Conservation (phyloP, 2,888 invertebrate genomes). For the Xanthorhoe spadicearia region DNA sequence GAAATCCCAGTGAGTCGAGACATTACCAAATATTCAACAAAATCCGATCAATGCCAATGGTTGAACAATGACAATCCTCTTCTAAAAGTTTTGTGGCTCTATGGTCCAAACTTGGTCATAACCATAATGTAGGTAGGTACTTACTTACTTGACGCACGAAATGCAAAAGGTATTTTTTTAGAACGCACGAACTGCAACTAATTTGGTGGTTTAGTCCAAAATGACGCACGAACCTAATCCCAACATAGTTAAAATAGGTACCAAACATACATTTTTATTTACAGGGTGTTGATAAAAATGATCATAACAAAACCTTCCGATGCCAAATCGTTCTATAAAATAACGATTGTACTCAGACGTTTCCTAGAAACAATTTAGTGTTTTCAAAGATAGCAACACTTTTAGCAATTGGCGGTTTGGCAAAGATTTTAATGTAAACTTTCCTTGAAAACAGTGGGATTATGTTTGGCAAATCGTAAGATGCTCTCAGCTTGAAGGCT, state of each 20-base stretch:
- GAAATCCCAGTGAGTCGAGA: too few species aligned
- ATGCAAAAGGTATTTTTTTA: too few species aligned
- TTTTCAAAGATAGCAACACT: slow-evolving; percentile 26
- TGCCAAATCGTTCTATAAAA: slow-evolving; percentile 16
- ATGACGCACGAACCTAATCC: too few species aligned
- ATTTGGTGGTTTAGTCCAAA: too few species aligned
- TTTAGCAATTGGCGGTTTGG: slow-evolving; percentile 38
- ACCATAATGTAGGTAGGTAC: too few species aligned
- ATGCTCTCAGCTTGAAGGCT: background rate
- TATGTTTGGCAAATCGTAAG: slow-evolving; percentile 15
- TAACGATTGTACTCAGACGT: slow-evolving; percentile 17
- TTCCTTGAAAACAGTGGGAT: slow-evolving; percentile 34
- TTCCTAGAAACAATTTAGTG: slow-evolving; percentile 26
- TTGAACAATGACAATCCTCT: too few species aligned
- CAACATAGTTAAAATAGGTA: too few species aligned
- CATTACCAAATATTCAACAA: too few species aligned
- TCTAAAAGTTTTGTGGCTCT: too few species aligned
- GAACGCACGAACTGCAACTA: too few species aligned
- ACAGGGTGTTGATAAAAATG: background rate
- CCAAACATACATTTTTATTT: background rate
- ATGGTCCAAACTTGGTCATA: too few species aligned
- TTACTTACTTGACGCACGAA: too few species aligned
- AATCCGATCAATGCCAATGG: background rate
- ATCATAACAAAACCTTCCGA: slow-evolving; percentile 3
- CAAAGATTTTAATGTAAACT: slow-evolving; percentile 34